Conservation (phyloP, 2,888 invertebrate genomes). For the Cerceris rybyensis region DNA sequence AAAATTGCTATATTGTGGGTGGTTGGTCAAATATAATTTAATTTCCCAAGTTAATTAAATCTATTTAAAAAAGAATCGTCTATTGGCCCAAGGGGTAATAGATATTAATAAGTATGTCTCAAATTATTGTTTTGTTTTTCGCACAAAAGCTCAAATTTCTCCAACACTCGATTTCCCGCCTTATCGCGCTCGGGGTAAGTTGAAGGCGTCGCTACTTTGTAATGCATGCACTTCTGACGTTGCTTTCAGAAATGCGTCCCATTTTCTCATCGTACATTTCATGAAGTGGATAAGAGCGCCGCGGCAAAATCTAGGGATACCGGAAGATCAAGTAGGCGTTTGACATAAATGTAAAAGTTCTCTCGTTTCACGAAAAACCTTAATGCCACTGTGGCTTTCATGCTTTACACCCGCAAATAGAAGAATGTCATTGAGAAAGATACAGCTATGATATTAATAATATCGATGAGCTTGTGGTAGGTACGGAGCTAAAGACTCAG, state of each 20-base stretch:
- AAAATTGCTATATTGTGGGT: no score
- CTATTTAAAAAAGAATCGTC: no score
- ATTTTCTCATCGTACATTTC: constrained; percentile 32
- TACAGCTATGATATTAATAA: no score
- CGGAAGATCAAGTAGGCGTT: constrained; percentile 23
- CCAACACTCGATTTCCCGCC: neutral
- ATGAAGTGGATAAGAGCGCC: constrained; percentile 27
- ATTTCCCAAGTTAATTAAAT: no score
- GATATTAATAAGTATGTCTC: no score
- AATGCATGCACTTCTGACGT: neutral
- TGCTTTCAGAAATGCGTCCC: constrained; percentile 24
- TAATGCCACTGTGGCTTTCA: constrained; percentile 22
- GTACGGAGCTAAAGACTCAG: no score
- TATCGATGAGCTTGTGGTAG: no score
- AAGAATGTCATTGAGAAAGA: neutral
- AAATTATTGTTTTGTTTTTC: neutral
- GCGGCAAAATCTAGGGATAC: constrained; percentile 19
- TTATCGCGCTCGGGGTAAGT: neutral
- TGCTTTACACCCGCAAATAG: neutral
- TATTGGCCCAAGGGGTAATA: no score
- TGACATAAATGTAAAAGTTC: constrained; percentile 19
- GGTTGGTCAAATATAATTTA: no score
- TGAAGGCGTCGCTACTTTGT: neutral
- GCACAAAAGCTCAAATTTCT: neutral
- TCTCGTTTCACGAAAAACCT: constrained; percentile 9